Evolutionary conservation across 2,797 vertebrate species (phyloP), one percentile per base, ranked within the genome.

Genomic region (Microcaecilia unicolor): DNA sequence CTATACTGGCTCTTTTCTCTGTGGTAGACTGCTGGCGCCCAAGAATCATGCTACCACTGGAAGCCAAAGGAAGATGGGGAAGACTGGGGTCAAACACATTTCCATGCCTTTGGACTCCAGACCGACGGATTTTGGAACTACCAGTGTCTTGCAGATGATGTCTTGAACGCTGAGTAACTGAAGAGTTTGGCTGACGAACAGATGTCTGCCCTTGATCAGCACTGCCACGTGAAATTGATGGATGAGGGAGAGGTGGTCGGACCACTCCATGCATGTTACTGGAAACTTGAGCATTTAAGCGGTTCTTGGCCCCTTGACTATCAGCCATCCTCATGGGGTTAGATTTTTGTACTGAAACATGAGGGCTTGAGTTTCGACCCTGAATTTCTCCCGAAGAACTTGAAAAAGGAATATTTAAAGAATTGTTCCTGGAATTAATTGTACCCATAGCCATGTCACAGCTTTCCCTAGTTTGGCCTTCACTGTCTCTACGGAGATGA

Each of bases 31-130:
- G 94, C 1, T 93, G 81, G 12, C 93, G 83, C 27, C 91, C 67
- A 31, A 98, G 83, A 51, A 99, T 87, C 74, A 93, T 90, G 10
- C 88, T 87, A 18, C 91, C 69, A 2, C 88, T 68, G 1, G 90
- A 58, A n/a, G 93, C 66, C 20, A 98, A 76, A 8, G 95, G 75
- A 35, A 96, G 84, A 34, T 93, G 87, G 15, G 84, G 81, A 57
- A 85, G 73, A 27, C 91, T 89, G 0, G 91, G 77, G 49, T 98
- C 93, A 63, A 98, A 98, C 11, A 90, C 85, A 46, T 94, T 93
- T 6, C 80, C 78, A 0, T 90, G 81, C 34, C 96, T 88, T 46
- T 95, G 83, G 43, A 86, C 76, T 31, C 85, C 89, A 0, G 93
- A 86, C 6, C 94, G 85, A 40, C 94, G 86, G 37, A 92, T 78